Evolutionary conservation across 2,888 invertebrate genomes (phyloP).

Genomic region (Drosophila peninsularis): DNA sequence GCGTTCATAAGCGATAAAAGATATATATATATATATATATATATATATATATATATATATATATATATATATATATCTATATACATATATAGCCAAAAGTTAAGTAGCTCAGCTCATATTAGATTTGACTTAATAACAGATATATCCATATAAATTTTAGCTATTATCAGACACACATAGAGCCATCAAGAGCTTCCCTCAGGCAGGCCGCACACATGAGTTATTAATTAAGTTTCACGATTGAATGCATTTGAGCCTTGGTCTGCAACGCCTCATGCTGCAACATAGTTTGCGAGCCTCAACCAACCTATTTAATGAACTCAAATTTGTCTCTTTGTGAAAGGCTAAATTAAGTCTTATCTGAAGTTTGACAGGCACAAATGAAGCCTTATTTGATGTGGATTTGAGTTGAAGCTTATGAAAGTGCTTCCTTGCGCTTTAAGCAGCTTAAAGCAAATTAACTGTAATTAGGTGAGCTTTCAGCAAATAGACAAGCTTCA

Average conservation of each 20-base stretch:
- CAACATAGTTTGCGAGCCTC: not conserved
- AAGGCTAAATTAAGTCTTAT: not conserved
- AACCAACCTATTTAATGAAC: conserved; percentile 3
- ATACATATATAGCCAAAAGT: conserved; percentile 18
- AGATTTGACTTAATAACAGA: conserved; percentile 52
- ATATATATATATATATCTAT: conserved; percentile 29
- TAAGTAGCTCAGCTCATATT: conserved; percentile 46
- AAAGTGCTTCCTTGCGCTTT: too few relatives aligned
- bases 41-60: conserved; percentile 16
- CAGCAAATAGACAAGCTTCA: not conserved
- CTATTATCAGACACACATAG: not conserved
- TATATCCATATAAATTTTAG: not conserved
- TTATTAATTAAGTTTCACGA: conserved; percentile 12
- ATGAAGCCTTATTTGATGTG: not conserved
- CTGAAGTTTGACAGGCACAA: not conserved
- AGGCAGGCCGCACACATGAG: not conserved
- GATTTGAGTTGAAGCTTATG: too few relatives aligned
- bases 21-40: conserved; percentile 20
- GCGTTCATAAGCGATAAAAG: conserved; percentile 38
- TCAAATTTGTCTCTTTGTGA: not conserved
- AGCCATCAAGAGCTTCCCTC: not conserved
- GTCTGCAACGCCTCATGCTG: not conserved
- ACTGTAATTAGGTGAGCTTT: not conserved
- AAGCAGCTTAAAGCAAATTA: not conserved
- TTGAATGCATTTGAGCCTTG: conserved; percentile 9